Evolutionary conservation across 2,888 invertebrate genomes (phyloP).

Genomic region (Andrena praecox): DNA sequence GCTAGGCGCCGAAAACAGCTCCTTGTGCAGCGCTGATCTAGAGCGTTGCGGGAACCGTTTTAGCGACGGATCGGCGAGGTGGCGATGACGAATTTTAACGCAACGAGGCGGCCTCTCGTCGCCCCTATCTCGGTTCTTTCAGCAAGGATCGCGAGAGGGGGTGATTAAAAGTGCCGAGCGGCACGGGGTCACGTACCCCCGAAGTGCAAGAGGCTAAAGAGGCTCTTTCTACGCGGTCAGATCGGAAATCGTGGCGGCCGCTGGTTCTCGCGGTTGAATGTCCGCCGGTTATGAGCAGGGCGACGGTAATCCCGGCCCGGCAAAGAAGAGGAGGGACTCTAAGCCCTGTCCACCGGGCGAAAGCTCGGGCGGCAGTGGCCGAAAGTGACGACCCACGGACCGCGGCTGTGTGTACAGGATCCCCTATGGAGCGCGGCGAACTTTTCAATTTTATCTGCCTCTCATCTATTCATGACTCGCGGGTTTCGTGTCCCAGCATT

Average conservation of each 20-base stretch:
- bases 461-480: conserved; percentile 81
- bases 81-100: conserved; percentile 23
- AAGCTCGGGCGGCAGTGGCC: conserved; percentile 25
- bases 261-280: conserved; percentile 44
- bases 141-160: conserved; percentile 9
- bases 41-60: neutral
- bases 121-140: conserved; percentile 24
- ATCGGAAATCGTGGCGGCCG: conserved; percentile 44
- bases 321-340: conserved; percentile 20
- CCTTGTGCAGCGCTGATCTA: too few relatives aligned
- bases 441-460: conserved; percentile 77
- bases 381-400: conserved; percentile 37
- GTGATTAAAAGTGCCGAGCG: conserved; percentile 2
- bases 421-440: conserved; percentile 46
- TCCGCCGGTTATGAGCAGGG: conserved; percentile 42
- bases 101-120: neutral
- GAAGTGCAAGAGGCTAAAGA: conserved; percentile 4
- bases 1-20: too few relatives aligned
- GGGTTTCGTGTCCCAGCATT: conserved; percentile 60
- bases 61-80: neutral
- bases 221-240: conserved; percentile 20
- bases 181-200: neutral
- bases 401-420: conserved; percentile 33
- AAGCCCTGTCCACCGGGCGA: conserved; percentile 11
- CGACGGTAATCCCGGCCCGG: conserved; percentile 44